Base-by-base conservation (phyloP, 2,888 invertebrate species). In the Chloroclysta siterata region DNA sequence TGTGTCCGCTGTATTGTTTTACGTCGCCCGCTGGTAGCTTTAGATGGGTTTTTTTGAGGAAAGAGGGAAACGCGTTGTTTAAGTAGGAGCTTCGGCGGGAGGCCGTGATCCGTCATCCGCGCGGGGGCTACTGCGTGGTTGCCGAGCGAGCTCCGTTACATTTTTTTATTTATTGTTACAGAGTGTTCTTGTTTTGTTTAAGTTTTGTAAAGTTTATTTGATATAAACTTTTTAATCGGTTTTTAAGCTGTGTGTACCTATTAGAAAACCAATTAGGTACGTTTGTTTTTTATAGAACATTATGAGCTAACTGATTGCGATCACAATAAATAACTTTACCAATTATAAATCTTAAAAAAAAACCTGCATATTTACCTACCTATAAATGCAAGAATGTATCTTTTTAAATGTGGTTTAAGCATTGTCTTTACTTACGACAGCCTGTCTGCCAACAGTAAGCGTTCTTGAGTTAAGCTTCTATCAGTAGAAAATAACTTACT, bases 111-210 rank as follows among this genome's bases (percentile, higher is more conserved):
- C 82, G 85, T 86, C 88, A 83, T 80, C 72, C 72, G 74, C 71
- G 80, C 76, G 82, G 82, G 44, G 75, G 89, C 90, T 90, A 89
- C 90, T 85, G 90, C 85, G 85, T 82, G 90, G 90, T 87, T 81
- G 71, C 44, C 39, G 58, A 60, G 58, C 64, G 46, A 50, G 57
- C 56, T 68, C 58, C 60, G 63, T 53, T 55, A 28, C 0, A n/a
- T 41, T 47, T 50, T 8, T 42, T 51, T 22, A 17, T 17, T 17
- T 11, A 17, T 11, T 6, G 14, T 10, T 53, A 63, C 58, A 58
- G 63, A 36, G 15, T 53, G 13, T 7, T 53, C 10, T 15, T 28
- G 36, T 22, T 8, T 22, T 22, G 22, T 46, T 2, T 15, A 8
- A 7, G 15, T 17, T 46, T 15, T 33, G n/a, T n/a, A 22, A 22